Evolutionary conservation across 2,888 invertebrate species (phyloP).

Genomic region (Leptopterna dolabrata): DNA sequence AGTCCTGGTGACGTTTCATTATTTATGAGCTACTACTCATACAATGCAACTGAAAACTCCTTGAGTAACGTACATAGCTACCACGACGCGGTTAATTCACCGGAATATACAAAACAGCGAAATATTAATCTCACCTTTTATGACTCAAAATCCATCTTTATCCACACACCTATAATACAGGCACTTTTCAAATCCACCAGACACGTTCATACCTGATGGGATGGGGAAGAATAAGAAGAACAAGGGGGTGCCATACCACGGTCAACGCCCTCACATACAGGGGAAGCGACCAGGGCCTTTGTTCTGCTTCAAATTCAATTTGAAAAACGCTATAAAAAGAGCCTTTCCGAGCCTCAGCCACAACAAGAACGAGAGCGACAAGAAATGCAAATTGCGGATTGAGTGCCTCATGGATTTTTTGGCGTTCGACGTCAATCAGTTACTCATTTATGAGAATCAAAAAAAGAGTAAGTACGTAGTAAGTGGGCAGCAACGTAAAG

Average conservation of each 20-base stretch:
- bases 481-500: not conserved
- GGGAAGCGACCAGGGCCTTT: constrained; percentile 19
- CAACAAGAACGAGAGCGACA: not conserved
- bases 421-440: constrained; percentile 12
- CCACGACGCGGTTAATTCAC: too few relatives aligned
- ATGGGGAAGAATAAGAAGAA: not conserved
- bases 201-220: not conserved
- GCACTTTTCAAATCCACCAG: not conserved
- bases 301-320: constrained; percentile 3
- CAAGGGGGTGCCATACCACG: not conserved
- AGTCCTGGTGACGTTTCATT: too few relatives aligned
- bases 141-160: not conserved
- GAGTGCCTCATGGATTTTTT: constrained; percentile 17
- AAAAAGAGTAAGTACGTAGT: not conserved
- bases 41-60: not conserved
- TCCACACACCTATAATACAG: not conserved
- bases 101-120: not conserved
- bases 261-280: constrained; percentile 1
- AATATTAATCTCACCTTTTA: not conserved
- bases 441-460: constrained; percentile 12
- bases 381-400: not conserved
- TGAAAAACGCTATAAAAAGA: constrained; percentile 8
- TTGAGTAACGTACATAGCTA: not conserved
- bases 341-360: not conserved
- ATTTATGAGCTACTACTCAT: not conserved